Evolutionary conservation across 2,888 invertebrate species (phyloP).

Genomic region (Eugnorisma glareosa): DNA sequence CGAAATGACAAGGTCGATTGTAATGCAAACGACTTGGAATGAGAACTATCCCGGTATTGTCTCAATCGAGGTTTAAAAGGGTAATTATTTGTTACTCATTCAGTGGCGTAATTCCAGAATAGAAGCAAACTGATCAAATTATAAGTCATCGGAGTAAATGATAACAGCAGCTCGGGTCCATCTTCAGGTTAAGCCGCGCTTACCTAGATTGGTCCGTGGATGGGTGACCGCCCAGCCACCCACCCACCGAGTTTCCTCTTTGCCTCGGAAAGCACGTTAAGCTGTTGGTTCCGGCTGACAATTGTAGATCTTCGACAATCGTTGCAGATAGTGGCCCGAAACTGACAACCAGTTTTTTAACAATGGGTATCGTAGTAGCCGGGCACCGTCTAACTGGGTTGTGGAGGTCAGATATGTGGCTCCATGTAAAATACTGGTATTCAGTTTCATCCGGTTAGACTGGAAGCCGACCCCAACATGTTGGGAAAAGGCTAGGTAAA

Average conservation of each 20-base stretch:
- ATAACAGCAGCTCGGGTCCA: not conserved
- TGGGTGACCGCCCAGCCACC: no score
- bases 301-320: not conserved
- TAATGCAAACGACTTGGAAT: conserved; percentile 25
- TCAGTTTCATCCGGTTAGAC: no score
- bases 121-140: not conserved
- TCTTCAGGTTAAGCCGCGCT: not conserved
- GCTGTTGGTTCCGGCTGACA: not conserved
- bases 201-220: not conserved
- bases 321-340: not conserved
- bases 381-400: no score
- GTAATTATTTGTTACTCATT: not conserved
- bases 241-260: not conserved
- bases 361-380: no score
- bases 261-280: not conserved
- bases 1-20: conserved; percentile 37
- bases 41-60: conserved; percentile 12
- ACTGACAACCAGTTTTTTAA: no score
- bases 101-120: not conserved
- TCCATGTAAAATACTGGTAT: not conserved
- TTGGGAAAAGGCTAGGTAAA: not conserved
- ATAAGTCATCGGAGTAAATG: no score
- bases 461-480: not conserved
- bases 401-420: no score
- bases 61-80: not conserved